Percentiles rank a stretch among this genome's conserved stretches.
Conservation (phyloP, 1,140 invertebrate species). For the Drosophila novamexicana region DNA sequence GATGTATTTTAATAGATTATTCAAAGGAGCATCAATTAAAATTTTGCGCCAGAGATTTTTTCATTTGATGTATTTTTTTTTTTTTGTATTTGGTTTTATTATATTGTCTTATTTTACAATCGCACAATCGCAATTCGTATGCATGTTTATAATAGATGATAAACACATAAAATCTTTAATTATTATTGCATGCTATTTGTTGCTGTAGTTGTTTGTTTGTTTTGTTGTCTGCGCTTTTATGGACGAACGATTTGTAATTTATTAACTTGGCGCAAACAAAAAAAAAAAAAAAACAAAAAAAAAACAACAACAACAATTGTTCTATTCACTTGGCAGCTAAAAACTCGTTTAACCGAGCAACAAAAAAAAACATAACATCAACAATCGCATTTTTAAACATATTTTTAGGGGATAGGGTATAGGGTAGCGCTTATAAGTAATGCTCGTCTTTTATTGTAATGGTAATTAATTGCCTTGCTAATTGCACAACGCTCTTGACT, state of each 20-base stretch:
- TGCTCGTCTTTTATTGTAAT: slow-evolving; percentile 51
- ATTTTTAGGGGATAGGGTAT: not conserved
- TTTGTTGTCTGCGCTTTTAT: slow-evolving; percentile 53
- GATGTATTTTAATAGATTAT: not conserved
- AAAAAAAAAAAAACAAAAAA: slow-evolving; percentile 22
- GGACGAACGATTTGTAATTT: slow-evolving; percentile 70
- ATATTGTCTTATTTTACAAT: slow-evolving; percentile 40
- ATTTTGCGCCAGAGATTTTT: slow-evolving; percentile 4
- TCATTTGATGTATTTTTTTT: not conserved
- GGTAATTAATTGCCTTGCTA: slow-evolving; percentile 69
- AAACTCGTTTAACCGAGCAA: slow-evolving; percentile 38
- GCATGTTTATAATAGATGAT: slow-evolving; percentile 46
- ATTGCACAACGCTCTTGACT: slow-evolving; percentile 63
- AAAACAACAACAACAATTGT: slow-evolving; percentile 9
- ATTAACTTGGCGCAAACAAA: slow-evolving; percentile 49
- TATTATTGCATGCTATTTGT: slow-evolving; percentile 47
- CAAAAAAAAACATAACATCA: slow-evolving; percentile 21
- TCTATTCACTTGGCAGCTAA: slow-evolving; percentile 18
- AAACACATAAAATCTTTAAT: slow-evolving; percentile 53
- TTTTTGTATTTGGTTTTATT: slow-evolving; percentile 5
- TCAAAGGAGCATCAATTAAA: slow-evolving; percentile 22
- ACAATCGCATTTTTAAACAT: slow-evolving; percentile 14
- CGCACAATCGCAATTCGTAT: slow-evolving; percentile 39
- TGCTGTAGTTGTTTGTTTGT: slow-evolving; percentile 26
- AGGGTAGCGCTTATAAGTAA: slow-evolving; percentile 26